Conservation (phyloP, 1,140 invertebrate species). For the Eriocheir sinensis region DNA sequence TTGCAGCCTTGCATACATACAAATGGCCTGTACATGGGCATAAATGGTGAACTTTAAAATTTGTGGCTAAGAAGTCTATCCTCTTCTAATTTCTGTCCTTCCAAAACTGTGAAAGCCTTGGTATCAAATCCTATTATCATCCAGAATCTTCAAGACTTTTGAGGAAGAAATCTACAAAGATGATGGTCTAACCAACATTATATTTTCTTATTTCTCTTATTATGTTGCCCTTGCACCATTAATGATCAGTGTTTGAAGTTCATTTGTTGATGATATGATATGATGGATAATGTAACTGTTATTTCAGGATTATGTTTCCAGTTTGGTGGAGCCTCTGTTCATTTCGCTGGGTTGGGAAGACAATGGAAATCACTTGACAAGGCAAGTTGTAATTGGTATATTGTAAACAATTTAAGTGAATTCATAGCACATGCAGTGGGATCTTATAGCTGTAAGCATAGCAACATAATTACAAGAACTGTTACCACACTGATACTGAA, state of each 20-base stretch:
- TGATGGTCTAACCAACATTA: background rate
- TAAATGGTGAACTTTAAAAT: background rate
- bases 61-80: background rate
- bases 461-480: background rate
- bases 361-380: constrained; percentile 83
- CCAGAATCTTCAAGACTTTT: background rate
- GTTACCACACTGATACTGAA: background rate
- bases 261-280: background rate
- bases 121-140: background rate
- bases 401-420: no score
- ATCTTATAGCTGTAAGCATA: no score
- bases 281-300: background rate
- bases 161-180: background rate
- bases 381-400: constrained; percentile 81
- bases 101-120: background rate
- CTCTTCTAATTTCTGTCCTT: background rate
- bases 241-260: background rate
- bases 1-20: no score
- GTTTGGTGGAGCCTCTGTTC: constrained; percentile 82
- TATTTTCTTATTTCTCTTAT: background rate
- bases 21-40: no score
- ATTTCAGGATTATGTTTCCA: constrained; percentile 60
- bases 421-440: no score
- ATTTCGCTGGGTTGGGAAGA: constrained; percentile 85
- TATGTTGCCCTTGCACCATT: background rate